Percentiles rank a stretch among this genome's conserved stretches.
Evolutionary conservation across 92 coral and sea anemone genomes (phyloP).

Genomic region (Zoanthus gigantus): DNA sequence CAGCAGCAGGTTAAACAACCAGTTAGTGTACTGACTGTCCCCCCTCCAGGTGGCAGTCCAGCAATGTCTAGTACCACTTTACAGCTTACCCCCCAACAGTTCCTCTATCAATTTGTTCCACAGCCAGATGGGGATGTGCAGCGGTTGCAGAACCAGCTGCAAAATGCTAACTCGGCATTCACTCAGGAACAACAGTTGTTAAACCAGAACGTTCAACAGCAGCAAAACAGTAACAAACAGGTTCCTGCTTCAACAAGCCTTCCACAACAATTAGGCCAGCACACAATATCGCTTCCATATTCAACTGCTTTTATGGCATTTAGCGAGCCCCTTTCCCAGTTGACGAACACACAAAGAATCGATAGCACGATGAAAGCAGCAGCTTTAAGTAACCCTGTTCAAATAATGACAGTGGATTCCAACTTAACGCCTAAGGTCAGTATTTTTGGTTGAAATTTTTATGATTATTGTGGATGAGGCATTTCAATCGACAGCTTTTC

Average conservation of each 20-base stretch:
- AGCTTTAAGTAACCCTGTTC: conserved; percentile 55
- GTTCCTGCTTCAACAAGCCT: conserved; percentile 53
- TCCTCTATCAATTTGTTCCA: conserved; percentile 68
- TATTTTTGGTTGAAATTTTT: not conserved
- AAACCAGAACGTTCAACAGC: conserved; percentile 35
- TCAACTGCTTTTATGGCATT: conserved; percentile 74
- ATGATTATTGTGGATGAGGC: not conserved
- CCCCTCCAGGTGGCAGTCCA: conserved; percentile 40
- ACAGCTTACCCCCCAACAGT: conserved; percentile 62
- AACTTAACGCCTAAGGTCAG: conserved; percentile 47
- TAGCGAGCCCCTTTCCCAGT: conserved; percentile 70
- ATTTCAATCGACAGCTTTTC: not conserved
- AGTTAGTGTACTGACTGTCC: conserved; percentile 73
- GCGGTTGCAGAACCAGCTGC: conserved; percentile 43
- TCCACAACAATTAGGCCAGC: conserved; percentile 72
- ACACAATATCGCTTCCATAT: conserved; percentile 72
- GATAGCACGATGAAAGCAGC: conserved; percentile 58
- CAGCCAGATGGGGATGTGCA: conserved; percentile 67
- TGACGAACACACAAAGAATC: conserved; percentile 63
- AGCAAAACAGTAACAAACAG: conserved; percentile 57
- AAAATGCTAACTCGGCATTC: conserved; percentile 48
- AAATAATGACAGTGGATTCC: conserved; percentile 74
- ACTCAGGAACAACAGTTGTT: conserved; percentile 49
- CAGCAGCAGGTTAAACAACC: conserved; percentile 61
- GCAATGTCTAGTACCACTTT: conserved; percentile 40